Evolutionary conservation across 2,797 vertebrate species (phyloP).

Genomic region (Anabas testudineus): DNA sequence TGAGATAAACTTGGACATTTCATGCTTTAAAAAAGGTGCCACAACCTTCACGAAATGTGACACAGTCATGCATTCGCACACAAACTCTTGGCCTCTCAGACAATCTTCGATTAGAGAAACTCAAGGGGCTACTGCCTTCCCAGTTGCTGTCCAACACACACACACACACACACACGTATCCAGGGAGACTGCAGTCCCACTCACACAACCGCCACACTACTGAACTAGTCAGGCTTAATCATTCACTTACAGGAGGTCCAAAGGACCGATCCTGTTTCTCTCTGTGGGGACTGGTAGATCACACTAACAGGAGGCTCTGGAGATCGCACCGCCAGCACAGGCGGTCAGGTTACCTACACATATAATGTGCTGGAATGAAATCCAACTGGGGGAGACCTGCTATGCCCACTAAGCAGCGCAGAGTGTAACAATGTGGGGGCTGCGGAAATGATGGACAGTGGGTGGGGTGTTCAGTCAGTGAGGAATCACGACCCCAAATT

Average conservation of each 20-base stretch:
- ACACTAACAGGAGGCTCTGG: constrained; percentile 69
- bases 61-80: constrained; percentile 43
- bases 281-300: constrained; percentile 66
- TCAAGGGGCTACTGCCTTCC: constrained; percentile 44
- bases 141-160: constrained; percentile 51
- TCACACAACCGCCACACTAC: constrained; percentile 55
- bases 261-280: constrained; percentile 73
- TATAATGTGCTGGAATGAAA: constrained; percentile 70
- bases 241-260: constrained; percentile 77
- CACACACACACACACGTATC: constrained; percentile 47
- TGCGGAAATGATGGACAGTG: constrained; percentile 21
- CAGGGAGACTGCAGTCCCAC: constrained; percentile 51
- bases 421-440: constrained; percentile 61
- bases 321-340: constrained; percentile 64
- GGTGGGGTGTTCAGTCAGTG: constrained; percentile 39
- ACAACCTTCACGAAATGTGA: constrained; percentile 64
- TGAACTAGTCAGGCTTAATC: constrained; percentile 71
- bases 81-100: constrained; percentile 46
- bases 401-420: constrained; percentile 62
- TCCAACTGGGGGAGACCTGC: constrained; percentile 56
- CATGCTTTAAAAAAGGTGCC: constrained; percentile 42
- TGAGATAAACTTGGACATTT: constrained; percentile 55
- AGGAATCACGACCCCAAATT: constrained; percentile 62
- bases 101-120: constrained; percentile 53
- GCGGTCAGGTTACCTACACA: constrained; percentile 71